Evolutionary conservation across 2,888 invertebrate genomes (phyloP), one percentile per base, ranked within the genome.

Genomic region (Eristalis pertinax): DNA sequence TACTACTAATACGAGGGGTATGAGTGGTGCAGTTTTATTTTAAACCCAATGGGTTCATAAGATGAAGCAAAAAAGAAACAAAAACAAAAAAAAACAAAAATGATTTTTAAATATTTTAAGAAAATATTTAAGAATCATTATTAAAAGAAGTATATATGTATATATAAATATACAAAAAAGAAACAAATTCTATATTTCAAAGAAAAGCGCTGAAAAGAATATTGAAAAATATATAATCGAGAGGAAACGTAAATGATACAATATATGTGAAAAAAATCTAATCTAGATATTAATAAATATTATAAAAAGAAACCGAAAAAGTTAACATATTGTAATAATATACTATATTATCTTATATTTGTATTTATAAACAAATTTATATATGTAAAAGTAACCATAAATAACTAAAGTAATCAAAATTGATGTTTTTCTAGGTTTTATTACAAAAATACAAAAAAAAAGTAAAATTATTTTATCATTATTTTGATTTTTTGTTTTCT

Each of bases 41-140:
- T 92, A 93, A 93, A 92, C 92, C 93, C 93, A 93, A 93, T 93
- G 93, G 93, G 93, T 93, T 93, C 92, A 92, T 91, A 90, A 90
- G 84, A 68, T 81, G 70, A 84, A 60, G 26, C 26, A 26, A 60
- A 60, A 13, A 60, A 15, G 2, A 24, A 11, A 60, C 85, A 74
- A 64, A 64, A 60, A 60, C n/a, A 11, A 60, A 15, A 24, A 26
- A 11, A 13, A 82, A 77, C 26, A 64, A 64, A 86, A 89, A 86
- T 77, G 78, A 89, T 90, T 90, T 90, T 91, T 89, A 90, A 90
- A 90, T 90, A 89, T 89, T 90, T 83, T 90, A 89, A 90, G 89
- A 89, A 89, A 90, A 86, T 87, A 89, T 89, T 89, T 89, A 89
- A 90, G 88, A 79, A 89, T 89, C 82, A 89, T 89, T 89, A 88